Conservation (phyloP, 2,797 vertebrate genomes). For the Heliangelus exortis region DNA sequence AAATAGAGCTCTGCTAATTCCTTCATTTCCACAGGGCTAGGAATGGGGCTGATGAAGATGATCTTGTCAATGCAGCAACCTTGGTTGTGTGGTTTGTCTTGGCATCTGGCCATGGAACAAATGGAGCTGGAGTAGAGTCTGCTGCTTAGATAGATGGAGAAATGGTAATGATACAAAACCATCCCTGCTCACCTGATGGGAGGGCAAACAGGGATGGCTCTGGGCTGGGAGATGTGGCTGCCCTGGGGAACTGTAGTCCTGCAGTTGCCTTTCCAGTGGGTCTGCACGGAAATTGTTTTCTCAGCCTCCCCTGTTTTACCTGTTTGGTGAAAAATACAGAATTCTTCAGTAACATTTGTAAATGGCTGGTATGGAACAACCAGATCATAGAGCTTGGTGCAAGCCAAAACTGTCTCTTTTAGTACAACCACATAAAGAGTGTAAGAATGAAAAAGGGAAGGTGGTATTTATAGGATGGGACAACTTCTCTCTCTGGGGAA, state of each 20-base stretch:
- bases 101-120: background rate
- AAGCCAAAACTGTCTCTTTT: background rate
- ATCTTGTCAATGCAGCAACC: background rate
- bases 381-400: background rate
- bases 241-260: background rate
- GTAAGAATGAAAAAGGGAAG: background rate
- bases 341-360: fast-evolving
- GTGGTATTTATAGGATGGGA: background rate
- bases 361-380: background rate
- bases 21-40: background rate
- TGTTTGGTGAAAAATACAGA: background rate
- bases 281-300: background rate
- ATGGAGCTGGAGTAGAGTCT: background rate
- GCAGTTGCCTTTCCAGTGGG: background rate
- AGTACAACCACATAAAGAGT: background rate
- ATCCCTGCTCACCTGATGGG: background rate
- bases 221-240: background rate
- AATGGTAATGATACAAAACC: background rate
- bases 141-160: background rate
- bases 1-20: constrained; percentile 30
- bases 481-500: background rate
- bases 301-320: background rate
- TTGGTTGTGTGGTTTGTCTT: background rate
- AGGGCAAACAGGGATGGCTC: background rate
- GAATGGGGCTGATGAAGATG: background rate